Evolutionary conservation across 2,888 invertebrate species (phyloP).

Genomic region (Scotopteryx bipunctaria): DNA sequence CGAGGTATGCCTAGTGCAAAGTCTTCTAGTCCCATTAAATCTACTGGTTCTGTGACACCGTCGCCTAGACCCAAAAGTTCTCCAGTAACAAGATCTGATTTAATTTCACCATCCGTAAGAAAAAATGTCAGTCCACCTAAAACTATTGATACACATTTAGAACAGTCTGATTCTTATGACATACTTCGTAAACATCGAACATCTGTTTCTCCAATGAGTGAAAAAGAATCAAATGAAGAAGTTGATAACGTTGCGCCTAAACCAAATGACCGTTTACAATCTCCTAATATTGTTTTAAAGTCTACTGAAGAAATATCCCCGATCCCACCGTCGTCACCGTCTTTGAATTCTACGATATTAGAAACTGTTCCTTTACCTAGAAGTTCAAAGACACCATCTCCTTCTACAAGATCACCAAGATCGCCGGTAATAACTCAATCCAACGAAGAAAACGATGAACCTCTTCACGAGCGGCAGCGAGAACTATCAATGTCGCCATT

Average conservation of each 20-base stretch:
- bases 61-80: slow-evolving; percentile 58
- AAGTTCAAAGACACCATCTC: slow-evolving; percentile 66
- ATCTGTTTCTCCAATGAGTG: slow-evolving; percentile 55
- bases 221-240: slow-evolving; percentile 46
- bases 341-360: slow-evolving; percentile 40
- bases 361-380: slow-evolving; percentile 51
- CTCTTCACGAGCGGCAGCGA: slow-evolving; percentile 33
- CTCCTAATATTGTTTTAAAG: slow-evolving; percentile 45
- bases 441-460: slow-evolving; percentile 47
- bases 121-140: slow-evolving; percentile 59
- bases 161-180: slow-evolving; percentile 47
- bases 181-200: slow-evolving; percentile 52
- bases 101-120: slow-evolving; percentile 51
- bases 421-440: slow-evolving; percentile 53
- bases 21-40: slow-evolving; percentile 76
- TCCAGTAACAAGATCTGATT: slow-evolving; percentile 57
- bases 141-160: slow-evolving; percentile 44
- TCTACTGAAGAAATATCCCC: slow-evolving; percentile 56
- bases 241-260: slow-evolving; percentile 41
- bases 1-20: slow-evolving; percentile 65
- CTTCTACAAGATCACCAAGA: slow-evolving; percentile 56
- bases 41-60: slow-evolving; percentile 58
- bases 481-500: slow-evolving; percentile 51
- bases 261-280: slow-evolving; percentile 47
- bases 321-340: slow-evolving; percentile 45